These are phyloP conservation scores for Poecilia velifera DNA, from an alignment of 2,797 vertebrate genomes.

Conservation along the genomic window DNA sequence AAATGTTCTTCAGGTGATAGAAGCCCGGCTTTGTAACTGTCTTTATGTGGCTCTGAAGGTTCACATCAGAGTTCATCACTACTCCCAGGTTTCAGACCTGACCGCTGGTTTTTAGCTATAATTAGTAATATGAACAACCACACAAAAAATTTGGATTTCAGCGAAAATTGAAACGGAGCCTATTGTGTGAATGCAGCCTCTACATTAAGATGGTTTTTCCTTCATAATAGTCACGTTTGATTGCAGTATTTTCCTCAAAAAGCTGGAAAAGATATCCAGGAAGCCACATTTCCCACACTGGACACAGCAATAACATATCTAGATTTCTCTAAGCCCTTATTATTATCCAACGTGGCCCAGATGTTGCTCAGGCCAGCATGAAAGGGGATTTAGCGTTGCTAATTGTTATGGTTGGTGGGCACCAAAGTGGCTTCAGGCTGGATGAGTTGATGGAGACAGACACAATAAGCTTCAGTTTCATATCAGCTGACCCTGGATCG, in stretches of 20 bases:
- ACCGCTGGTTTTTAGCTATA: too few species aligned
- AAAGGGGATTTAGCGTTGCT: background rate
- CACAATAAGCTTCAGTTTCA: slow-evolving; percentile 15
- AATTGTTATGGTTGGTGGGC: slow-evolving; percentile 4
- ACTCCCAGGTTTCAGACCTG: too few species aligned
- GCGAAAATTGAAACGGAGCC: too few species aligned
- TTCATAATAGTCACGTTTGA: background rate
- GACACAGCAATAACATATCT: too few species aligned
- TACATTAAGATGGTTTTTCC: background rate
- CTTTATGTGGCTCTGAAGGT: too few species aligned
- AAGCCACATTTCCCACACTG: background rate
- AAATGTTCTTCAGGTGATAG: too few species aligned
- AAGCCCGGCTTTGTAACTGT: too few species aligned
- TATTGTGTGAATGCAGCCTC: too few species aligned
- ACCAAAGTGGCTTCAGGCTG: slow-evolving; percentile 6
- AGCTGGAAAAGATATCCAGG: background rate
- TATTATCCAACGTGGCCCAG: background rate
- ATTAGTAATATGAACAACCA: too few species aligned
- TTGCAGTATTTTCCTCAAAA: background rate
- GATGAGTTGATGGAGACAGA: slow-evolving; percentile 51
- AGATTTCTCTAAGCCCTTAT: background rate
- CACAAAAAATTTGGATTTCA: too few species aligned
- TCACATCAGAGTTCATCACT: too few species aligned
- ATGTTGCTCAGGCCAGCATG: slow-evolving; percentile 5
- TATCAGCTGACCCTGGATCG: slow-evolving; percentile 66